phyloP scores from a whole-genome alignment of 2,888 invertebrate genomes.

The Cybosia mesomella region DNA sequence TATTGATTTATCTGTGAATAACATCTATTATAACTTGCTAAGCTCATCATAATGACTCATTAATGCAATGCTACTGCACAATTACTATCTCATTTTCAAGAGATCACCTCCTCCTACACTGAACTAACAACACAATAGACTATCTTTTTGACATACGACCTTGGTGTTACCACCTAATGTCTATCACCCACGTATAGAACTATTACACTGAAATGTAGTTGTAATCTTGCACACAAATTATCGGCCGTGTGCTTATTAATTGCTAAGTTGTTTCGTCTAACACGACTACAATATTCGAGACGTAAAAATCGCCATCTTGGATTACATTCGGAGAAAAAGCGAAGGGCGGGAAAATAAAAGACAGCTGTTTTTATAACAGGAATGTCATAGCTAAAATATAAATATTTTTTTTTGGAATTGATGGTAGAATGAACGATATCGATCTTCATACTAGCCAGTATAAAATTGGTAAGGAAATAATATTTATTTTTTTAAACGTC shows the following conservation, averaged over 20 bases:
- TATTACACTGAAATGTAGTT: conserved; percentile 14
- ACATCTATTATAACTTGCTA: background rate
- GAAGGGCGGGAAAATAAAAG: background rate
- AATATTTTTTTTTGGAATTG: too few relatives aligned
- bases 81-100: conserved; percentile 12
- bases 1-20: background rate
- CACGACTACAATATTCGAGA: background rate
- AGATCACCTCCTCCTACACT: conserved; percentile 3
- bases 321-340: background rate
- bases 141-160: conserved; percentile 16
- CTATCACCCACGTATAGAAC: conserved; percentile 13
- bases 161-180: conserved; percentile 11
- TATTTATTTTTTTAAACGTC: too few relatives aligned
- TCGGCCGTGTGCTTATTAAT: conserved; percentile 20
- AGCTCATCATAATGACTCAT: conserved; percentile 5
- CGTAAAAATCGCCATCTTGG: conserved; percentile 7
- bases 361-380: too few relatives aligned
- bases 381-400: too few relatives aligned
- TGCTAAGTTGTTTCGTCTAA: conserved; percentile 1
- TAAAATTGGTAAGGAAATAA: too few relatives aligned
- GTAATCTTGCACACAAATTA: conserved; percentile 7
- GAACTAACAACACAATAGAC: background rate
- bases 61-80: background rate
- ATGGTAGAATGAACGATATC: too few relatives aligned
- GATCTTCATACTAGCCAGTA: too few relatives aligned